Evolutionary conservation across 2,888 invertebrate genomes (phyloP).

Genomic region (Carterocephalus palaemon): DNA sequence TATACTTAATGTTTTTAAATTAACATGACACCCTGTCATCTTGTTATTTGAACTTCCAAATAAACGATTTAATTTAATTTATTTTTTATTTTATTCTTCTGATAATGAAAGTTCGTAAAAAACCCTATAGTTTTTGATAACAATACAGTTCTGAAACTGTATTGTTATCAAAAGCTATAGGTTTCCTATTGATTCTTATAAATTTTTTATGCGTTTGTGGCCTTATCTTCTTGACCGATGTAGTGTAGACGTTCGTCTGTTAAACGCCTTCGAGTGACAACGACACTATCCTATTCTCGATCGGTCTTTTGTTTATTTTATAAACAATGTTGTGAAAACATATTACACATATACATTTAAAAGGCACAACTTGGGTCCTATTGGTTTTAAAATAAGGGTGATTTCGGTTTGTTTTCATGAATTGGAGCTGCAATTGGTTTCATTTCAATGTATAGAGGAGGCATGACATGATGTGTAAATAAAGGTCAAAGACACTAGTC

Average conservation of each 20-base stretch:
- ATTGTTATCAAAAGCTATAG: no score
- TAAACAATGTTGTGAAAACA: conserved; percentile 53
- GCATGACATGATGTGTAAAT: conserved; percentile 63
- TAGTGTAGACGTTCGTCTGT: conserved; percentile 50
- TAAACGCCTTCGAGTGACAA: conserved; percentile 60
- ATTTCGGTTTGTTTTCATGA: conserved; percentile 23
- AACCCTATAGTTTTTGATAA: no score
- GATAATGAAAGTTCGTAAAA: not conserved
- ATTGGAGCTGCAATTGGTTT: conserved; percentile 16
- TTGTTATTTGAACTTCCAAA: no score
- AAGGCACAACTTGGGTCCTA: not conserved
- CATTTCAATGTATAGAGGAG: conserved; percentile 34
- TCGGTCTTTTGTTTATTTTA: conserved; percentile 65
- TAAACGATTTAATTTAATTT: no score
- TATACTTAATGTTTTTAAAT: no score
- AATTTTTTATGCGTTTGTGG: conserved; percentile 1
- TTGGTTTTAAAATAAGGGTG: conserved; percentile 12
- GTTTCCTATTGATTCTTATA: no score
- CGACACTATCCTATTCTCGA: conserved; percentile 69
- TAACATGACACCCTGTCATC: no score
- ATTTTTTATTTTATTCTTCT: not conserved
- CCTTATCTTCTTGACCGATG: conserved; percentile 33
- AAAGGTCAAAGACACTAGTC: conserved; percentile 57
- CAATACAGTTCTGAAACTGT: no score
- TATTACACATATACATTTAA: conserved; percentile 32